A percentile compares a stretch with the other conserved stretches of the same genome.
phyloP scores from a whole-genome alignment of 2,888 invertebrate species.

The Epinotia nisella region DNA sequence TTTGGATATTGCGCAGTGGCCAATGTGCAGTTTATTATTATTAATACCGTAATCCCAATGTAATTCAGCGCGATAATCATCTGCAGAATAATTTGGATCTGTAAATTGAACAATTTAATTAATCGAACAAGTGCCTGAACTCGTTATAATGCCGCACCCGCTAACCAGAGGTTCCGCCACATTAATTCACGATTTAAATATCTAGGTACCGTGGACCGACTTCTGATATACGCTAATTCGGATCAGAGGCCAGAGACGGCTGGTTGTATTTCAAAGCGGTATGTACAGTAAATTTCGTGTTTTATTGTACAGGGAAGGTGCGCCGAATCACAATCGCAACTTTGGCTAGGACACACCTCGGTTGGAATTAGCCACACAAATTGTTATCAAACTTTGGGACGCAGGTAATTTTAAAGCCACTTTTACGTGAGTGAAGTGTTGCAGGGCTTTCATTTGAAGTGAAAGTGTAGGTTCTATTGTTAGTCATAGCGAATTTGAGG shows the following conservation, averaged over 20 bases:
- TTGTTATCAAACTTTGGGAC: constrained; percentile 13
- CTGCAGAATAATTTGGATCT: constrained; percentile 38
- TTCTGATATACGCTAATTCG: constrained; percentile 23
- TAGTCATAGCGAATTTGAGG: not conserved
- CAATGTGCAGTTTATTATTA: constrained; percentile 14
- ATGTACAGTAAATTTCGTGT: constrained; percentile 26
- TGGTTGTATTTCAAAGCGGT: constrained; percentile 24
- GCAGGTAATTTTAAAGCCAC: constrained; percentile 4
- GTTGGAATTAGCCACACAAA: constrained; percentile 23
- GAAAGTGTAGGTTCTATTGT: constrained; percentile 1
- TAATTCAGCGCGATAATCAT: constrained; percentile 33
- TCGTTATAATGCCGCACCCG: constrained; percentile 60
- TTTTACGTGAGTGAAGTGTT: not conserved
- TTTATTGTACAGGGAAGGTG: constrained; percentile 41
- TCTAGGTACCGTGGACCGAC: constrained; percentile 27
- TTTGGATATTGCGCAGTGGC: not conserved
- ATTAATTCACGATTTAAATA: constrained; percentile 54
- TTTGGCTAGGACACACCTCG: constrained; percentile 33
- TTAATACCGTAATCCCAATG: not conserved
- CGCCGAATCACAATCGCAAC: constrained; percentile 36
- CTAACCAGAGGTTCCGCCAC: constrained; percentile 58
- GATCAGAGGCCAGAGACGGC: constrained; percentile 10
- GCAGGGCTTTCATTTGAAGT: not conserved
- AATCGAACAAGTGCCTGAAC: constrained; percentile 55
- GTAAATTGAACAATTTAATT: constrained; percentile 47